These are phyloP conservation scores for Phyllopteryx taeniolatus DNA, from an alignment of 2,113 vertebrate genomes.

Conservation along the genomic window DNA sequence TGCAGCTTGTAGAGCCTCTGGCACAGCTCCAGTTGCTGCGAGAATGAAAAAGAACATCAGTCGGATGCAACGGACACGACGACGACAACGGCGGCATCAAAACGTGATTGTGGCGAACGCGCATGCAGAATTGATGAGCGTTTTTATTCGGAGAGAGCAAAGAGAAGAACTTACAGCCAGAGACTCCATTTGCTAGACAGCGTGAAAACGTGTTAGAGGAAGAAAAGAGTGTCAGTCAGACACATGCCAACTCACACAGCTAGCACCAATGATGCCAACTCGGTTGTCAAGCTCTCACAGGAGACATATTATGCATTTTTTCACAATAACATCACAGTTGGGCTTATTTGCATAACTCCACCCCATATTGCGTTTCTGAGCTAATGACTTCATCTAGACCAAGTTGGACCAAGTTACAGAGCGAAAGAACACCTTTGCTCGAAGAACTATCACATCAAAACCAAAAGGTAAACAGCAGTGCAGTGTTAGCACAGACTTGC, in stretches of 20 bases:
- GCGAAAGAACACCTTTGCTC: no score
- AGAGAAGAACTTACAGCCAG: constrained; percentile 97
- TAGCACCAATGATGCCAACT: constrained; percentile 77
- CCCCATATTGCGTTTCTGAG: no score
- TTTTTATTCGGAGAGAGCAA: constrained; percentile 46
- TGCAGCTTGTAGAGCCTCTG: constrained; percentile 97
- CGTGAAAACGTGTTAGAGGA: constrained; percentile 90
- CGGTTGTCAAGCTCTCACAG: constrained; percentile 16
- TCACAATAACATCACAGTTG: no score
- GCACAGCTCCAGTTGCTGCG: constrained; percentile 96
- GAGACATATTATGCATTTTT: background rate
- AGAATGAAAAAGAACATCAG: constrained; percentile 26
- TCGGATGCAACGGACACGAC: background rate
- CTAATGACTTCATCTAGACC: no score
- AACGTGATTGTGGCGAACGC: background rate
- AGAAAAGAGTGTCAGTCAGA: constrained; percentile 66
- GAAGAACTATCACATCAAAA: no score
- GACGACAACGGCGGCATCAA: background rate
- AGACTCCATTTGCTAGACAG: constrained; percentile 99
- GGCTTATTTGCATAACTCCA: no score
- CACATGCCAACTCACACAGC: constrained; percentile 55
- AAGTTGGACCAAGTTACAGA: no score
- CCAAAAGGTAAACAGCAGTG: no score
- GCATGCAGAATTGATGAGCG: constrained; percentile 26
- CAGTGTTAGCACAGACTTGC: background rate